Evolutionary conservation across 2,888 invertebrate genomes (phyloP).

Genomic region (Chrysolina americana): DNA sequence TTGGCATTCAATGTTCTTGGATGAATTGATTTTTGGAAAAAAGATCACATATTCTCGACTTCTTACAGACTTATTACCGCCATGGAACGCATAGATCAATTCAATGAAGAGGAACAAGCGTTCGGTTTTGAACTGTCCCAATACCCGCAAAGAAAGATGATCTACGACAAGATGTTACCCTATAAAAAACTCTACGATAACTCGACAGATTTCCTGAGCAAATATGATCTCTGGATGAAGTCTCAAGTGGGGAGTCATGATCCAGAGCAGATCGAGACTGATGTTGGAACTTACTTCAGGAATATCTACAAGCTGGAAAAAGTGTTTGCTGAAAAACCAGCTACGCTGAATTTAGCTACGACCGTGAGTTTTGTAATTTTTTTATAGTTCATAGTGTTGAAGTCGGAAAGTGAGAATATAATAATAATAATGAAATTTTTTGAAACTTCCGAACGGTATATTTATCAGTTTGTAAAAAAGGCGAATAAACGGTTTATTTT

Average conservation of each 20-base stretch:
- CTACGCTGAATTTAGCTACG: slow-evolving; percentile 80
- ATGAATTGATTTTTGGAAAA: too few species aligned
- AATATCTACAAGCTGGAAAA: slow-evolving; percentile 92
- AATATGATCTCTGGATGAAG: slow-evolving; percentile 89
- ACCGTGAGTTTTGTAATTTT: slow-evolving; percentile 67
- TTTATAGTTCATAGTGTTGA: too few species aligned
- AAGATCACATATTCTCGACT: too few species aligned
- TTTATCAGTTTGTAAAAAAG: too few species aligned
- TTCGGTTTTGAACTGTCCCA: slow-evolving; percentile 91
- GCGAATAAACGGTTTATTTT: too few species aligned
- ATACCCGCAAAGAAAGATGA: slow-evolving; percentile 87
- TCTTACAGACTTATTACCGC: slow-evolving; percentile 77
- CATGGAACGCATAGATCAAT: slow-evolving; percentile 85
- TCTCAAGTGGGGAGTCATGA: slow-evolving; percentile 86
- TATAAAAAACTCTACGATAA: slow-evolving; percentile 91
- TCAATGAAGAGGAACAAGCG: slow-evolving; percentile 92
- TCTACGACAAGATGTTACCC: slow-evolving; percentile 86
- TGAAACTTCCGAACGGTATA: too few species aligned
- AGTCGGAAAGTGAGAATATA: too few species aligned
- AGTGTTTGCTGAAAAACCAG: slow-evolving; percentile 83
- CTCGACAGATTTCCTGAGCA: slow-evolving; percentile 88
- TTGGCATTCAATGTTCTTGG: too few species aligned
- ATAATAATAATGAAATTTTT: too few species aligned
- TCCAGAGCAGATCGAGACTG: slow-evolving; percentile 90
- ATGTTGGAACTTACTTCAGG: slow-evolving; percentile 79